These are phyloP conservation scores for Balaenoptera acutorostrata DNA, from an alignment of 2,113 vertebrate genomes.

Conservation along the genomic window DNA sequence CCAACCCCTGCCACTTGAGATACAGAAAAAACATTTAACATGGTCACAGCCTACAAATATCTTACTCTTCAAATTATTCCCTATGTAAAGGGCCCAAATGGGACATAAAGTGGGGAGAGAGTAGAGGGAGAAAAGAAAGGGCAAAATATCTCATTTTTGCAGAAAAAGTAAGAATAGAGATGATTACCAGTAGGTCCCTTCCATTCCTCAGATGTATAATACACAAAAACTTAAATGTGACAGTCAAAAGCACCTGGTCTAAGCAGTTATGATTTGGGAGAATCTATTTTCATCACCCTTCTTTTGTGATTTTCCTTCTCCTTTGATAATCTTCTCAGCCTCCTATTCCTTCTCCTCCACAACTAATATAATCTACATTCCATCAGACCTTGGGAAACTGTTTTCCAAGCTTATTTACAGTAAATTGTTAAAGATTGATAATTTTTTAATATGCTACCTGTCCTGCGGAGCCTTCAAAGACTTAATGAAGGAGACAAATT, in stretches of 20 bases:
- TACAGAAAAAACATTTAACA: conserved; percentile 26
- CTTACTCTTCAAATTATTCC: conserved; percentile 29
- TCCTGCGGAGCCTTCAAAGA: neutral
- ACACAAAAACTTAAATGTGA: neutral
- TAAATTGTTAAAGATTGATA: neutral
- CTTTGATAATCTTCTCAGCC: neutral
- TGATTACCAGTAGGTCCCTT: too few relatives aligned
- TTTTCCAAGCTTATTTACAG: neutral
- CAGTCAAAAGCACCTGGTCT: accelerated
- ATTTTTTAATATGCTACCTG: neutral
- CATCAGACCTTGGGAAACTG: neutral
- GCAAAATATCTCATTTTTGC: neutral
- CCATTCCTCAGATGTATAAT: neutral
- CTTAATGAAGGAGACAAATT: neutral
- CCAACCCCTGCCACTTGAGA: conserved; percentile 41
- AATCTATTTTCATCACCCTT: neutral
- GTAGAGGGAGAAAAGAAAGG: neutral
- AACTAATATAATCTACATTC: neutral
- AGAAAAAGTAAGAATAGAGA: neutral
- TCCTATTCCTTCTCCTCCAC: neutral
- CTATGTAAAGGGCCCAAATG: neutral
- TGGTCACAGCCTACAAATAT: neutral
- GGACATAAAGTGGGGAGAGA: neutral
- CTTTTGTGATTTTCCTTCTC: neutral
- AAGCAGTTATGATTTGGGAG: neutral